These are phyloP conservation scores for Holocentrus rufus DNA, from an alignment of 2,797 vertebrate species.

Conservation along the genomic window DNA sequence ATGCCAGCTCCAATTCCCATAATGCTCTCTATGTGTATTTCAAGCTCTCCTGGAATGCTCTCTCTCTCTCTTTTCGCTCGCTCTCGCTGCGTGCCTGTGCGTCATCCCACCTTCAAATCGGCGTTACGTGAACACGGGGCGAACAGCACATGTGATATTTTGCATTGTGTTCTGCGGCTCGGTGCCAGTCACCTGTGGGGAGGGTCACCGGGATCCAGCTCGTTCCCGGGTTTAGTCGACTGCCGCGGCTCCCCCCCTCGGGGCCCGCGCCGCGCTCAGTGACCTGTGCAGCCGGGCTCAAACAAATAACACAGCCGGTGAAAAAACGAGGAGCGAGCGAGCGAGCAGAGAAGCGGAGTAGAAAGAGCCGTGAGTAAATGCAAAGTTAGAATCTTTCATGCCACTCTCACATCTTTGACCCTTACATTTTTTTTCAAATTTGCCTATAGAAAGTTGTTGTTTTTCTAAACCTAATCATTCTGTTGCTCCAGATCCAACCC, in stretches of 20 bases:
- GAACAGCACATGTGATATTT: slow-evolving; percentile 20
- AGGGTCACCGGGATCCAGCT: slow-evolving; percentile 9
- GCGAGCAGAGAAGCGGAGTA: background rate
- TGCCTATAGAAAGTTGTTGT: background rate
- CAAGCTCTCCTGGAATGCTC: slow-evolving; percentile 26
- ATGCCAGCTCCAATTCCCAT: slow-evolving; percentile 53
- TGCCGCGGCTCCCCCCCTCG: background rate
- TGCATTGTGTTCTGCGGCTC: slow-evolving; percentile 32
- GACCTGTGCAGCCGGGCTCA: slow-evolving; percentile 42
- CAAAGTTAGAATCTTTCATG: background rate
- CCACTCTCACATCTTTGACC: slow-evolving; percentile 3
- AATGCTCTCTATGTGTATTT: slow-evolving; percentile 46
- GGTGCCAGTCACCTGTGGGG: slow-evolving; percentile 42
- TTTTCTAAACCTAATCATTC: background rate
- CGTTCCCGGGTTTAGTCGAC: slow-evolving; percentile 18
- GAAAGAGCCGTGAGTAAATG: slow-evolving; percentile 12
- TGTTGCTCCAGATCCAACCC: background rate
- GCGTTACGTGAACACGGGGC: background rate
- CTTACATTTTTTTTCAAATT: background rate
- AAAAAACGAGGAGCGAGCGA: background rate
- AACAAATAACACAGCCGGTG: slow-evolving; percentile 7
- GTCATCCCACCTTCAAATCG: background rate
- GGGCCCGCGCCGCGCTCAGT: slow-evolving; percentile 34
- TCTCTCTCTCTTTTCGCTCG: background rate
- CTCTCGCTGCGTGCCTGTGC: background rate